phyloP scores from a whole-genome alignment of 2,888 invertebrate genomes.

The Hypomecis atomaria region DNA sequence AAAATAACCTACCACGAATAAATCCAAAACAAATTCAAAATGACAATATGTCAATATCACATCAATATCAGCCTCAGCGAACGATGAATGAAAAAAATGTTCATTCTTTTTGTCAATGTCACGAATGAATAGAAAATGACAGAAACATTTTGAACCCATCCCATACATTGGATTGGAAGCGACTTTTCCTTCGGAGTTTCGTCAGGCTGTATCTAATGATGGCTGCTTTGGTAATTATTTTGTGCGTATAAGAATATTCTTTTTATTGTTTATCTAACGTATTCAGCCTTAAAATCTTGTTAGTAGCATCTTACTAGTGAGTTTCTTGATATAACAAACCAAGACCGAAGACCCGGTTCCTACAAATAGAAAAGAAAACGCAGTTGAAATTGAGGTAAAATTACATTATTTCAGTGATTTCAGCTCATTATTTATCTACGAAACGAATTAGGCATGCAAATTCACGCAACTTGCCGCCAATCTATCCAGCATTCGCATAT shows the following conservation, averaged over 20 bases:
- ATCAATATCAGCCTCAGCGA: too few species aligned
- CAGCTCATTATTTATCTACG: slow-evolving; percentile 51
- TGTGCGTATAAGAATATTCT: slow-evolving; percentile 58
- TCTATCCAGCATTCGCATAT: slow-evolving; percentile 34
- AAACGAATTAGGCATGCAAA: slow-evolving; percentile 51
- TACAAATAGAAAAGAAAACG: slow-evolving; percentile 33
- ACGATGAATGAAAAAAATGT: too few species aligned
- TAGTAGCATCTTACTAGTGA: slow-evolving; percentile 1
- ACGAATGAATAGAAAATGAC: too few species aligned
- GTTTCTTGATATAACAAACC: background rate
- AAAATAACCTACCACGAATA: too few species aligned
- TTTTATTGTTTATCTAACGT: slow-evolving; percentile 35
- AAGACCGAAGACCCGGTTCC: background rate
- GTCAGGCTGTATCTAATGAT: too few species aligned
- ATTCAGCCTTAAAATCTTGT: slow-evolving; percentile 6
- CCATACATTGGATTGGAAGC: too few species aligned
- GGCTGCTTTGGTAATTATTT: slow-evolving; percentile 60
- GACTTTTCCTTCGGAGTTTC: too few species aligned
- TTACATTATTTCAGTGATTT: slow-evolving; percentile 54
- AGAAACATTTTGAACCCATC: too few species aligned
- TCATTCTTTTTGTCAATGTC: too few species aligned
- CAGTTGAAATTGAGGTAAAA: slow-evolving; percentile 60
- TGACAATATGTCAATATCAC: too few species aligned
- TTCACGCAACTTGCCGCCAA: slow-evolving; percentile 34
- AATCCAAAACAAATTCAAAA: too few species aligned